Evolutionary conservation across 2,797 vertebrate species (phyloP).

Genomic region (Podarcis lilfordi): DNA sequence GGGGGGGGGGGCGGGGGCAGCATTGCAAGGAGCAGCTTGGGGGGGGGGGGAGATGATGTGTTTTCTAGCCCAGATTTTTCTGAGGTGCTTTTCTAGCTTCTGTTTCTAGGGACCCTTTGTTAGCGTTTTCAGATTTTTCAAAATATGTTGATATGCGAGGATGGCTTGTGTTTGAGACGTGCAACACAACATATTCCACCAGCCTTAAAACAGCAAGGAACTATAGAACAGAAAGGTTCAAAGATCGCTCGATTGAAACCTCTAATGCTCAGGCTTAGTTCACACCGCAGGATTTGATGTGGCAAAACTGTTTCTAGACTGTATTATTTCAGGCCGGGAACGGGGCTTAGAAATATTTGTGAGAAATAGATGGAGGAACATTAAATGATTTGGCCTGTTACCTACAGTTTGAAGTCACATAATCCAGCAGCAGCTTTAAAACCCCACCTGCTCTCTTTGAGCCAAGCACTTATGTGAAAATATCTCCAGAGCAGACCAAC

Average conservation of each 20-base stretch:
- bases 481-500: too few relatives aligned
- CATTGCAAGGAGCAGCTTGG: not conserved
- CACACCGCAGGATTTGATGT: not conserved
- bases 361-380: not conserved
- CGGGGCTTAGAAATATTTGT: not conserved
- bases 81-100: not conserved
- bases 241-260: not conserved
- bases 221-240: not conserved
- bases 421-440: not conserved
- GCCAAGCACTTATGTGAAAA: too few relatives aligned
- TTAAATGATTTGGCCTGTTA: not conserved
- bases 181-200: not conserved
- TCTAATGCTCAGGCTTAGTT: not conserved
- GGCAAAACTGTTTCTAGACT: not conserved
- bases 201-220: not conserved
- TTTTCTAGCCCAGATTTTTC: too few relatives aligned
- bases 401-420: not conserved
- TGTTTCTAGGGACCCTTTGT: not conserved
- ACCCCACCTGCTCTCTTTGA: too few relatives aligned
- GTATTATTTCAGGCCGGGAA: too few relatives aligned
- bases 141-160: not conserved
- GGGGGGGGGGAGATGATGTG: not conserved
- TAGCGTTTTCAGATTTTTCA: not conserved
- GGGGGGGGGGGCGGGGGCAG: not conserved
- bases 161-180: not conserved